Percentiles rank a stretch among this genome's conserved stretches.
phyloP scores from a whole-genome alignment of 2,888 invertebrate species.

The Graphium colonna region DNA sequence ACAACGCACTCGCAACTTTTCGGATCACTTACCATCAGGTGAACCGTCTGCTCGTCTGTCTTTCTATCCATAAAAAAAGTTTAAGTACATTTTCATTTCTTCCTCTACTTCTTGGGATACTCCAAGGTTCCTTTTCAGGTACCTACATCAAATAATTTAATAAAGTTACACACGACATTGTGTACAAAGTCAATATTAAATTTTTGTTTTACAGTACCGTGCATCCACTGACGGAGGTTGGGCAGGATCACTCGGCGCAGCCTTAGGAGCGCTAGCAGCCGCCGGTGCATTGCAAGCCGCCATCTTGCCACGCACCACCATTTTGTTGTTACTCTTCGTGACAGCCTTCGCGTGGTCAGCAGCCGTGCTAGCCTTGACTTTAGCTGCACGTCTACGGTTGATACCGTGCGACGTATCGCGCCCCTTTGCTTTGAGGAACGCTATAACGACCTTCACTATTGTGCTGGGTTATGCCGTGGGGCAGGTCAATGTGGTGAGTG shows the following conservation, averaged over 20 bases:
- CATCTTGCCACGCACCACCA: constrained; percentile 90
- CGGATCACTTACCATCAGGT: too few species aligned
- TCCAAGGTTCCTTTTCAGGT: too few species aligned
- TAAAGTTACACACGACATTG: too few species aligned
- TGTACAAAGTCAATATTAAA: too few species aligned
- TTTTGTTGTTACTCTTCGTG: constrained; percentile 90
- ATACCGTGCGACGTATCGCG: constrained; percentile 93
- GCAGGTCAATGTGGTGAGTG: constrained; percentile 94
- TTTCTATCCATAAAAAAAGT: too few species aligned
- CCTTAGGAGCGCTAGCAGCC: constrained; percentile 86
- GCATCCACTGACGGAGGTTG: constrained; percentile 92
- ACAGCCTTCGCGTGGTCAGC: constrained; percentile 95
- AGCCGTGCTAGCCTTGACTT: constrained; percentile 89
- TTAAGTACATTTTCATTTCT: too few species aligned
- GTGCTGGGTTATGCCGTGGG: constrained; percentile 93
- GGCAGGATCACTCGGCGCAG: constrained; percentile 89
- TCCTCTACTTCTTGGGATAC: too few species aligned
- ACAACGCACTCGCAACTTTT: too few species aligned
- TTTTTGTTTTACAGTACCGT: constrained; percentile 90
- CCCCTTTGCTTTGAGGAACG: constrained; percentile 89
- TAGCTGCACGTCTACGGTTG: constrained; percentile 91
- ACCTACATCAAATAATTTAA: too few species aligned
- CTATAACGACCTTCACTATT: constrained; percentile 92
- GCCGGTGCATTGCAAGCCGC: constrained; percentile 88
- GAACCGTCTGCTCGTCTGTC: too few species aligned